phyloP scores from a whole-genome alignment of 1,140 invertebrate genomes.

The Bombus haemorrhoidalis region DNA sequence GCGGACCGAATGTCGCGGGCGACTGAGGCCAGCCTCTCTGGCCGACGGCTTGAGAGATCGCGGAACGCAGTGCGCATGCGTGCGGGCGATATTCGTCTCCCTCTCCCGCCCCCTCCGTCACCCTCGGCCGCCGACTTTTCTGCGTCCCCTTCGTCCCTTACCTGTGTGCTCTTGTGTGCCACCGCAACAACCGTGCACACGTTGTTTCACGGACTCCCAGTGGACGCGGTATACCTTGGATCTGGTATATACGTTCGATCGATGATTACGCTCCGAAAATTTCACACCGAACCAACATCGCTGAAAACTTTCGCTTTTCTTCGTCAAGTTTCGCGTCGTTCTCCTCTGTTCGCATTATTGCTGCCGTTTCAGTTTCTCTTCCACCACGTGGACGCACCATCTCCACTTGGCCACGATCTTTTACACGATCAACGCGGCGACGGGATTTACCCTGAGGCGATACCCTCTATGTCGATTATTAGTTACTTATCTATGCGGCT shows the following conservation, averaged over 20 bases:
- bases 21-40: constrained; percentile 76
- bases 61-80: constrained; percentile 79
- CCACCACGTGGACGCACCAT: background rate
- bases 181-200: constrained; percentile 44
- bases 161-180: constrained; percentile 46
- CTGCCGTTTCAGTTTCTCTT: background rate
- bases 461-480: too few species aligned
- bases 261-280: background rate
- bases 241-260: background rate
- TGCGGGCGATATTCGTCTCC: constrained; percentile 63
- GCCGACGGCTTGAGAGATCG: constrained; percentile 72
- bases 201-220: constrained; percentile 31
- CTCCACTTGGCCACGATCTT: too few species aligned
- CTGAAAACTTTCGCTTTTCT: background rate
- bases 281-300: background rate
- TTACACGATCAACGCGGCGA: too few species aligned
- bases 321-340: background rate
- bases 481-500: too few species aligned
- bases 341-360: too few species aligned
- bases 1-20: constrained; percentile 82
- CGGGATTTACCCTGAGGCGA: too few species aligned
- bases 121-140: constrained; percentile 43
- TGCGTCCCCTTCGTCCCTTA: constrained; percentile 49
- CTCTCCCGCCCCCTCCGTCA: constrained; percentile 58
- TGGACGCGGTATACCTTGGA: constrained; percentile 10